phyloP scores from a whole-genome alignment of 2,888 invertebrate genomes.

The Malacosoma neustria region DNA sequence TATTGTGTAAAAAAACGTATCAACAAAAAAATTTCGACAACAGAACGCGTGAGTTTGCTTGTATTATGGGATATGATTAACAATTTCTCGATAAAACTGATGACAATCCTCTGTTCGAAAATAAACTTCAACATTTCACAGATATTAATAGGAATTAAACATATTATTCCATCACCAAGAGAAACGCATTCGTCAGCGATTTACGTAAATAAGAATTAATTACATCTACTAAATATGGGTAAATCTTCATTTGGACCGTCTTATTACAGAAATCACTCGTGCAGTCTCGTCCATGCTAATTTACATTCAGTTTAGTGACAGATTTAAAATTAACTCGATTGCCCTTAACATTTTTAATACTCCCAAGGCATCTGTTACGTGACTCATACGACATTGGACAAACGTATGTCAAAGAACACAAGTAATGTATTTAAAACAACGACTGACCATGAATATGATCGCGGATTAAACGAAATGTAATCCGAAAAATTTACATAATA shows the following conservation, averaged over 20 bases:
- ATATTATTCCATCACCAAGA: background rate
- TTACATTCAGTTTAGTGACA: slow-evolving; percentile 34
- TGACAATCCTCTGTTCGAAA: background rate
- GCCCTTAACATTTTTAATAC: slow-evolving; percentile 64
- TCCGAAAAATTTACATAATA: slow-evolving; percentile 18
- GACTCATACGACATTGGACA: slow-evolving; percentile 65
- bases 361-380: slow-evolving; percentile 18
- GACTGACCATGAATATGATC: slow-evolving; percentile 47
- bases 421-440: slow-evolving; percentile 40
- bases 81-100: background rate
- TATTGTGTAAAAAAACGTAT: too few species aligned
- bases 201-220: background rate
- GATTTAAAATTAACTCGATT: slow-evolving; percentile 48
- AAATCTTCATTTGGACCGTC: background rate
- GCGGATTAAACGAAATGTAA: slow-evolving; percentile 35
- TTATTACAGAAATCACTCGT: slow-evolving; percentile 9
- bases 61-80: background rate
- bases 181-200: background rate
- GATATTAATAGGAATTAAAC: background rate
- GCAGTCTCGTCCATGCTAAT: slow-evolving; percentile 22
- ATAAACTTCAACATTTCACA: background rate
- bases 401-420: slow-evolving; percentile 42
- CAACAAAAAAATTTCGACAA: too few species aligned
- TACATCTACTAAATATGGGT: background rate
- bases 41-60: too few species aligned